Conservation (phyloP, 2,113 vertebrate genomes). For the Salvelinus fontinalis region DNA sequence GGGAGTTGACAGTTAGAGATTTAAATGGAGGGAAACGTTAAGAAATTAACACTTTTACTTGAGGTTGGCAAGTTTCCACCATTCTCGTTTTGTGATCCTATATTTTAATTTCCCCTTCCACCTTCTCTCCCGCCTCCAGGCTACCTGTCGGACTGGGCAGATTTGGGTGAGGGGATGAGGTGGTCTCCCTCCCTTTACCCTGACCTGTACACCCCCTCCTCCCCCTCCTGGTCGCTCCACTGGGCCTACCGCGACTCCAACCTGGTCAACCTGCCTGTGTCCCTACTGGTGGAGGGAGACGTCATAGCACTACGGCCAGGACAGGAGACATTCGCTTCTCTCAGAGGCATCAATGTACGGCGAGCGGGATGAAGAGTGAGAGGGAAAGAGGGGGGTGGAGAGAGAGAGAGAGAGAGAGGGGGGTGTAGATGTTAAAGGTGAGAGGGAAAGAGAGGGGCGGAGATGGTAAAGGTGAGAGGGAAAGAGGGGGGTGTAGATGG, state of each 20-base stretch:
- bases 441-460: neutral
- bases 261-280: constrained; percentile 91
- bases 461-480: too few species aligned
- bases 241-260: constrained; percentile 95
- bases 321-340: constrained; percentile 92
- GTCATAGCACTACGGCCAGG: constrained; percentile 93
- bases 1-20: too few species aligned
- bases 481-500: too few species aligned
- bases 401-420: too few species aligned
- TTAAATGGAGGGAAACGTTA: too few species aligned
- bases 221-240: constrained; percentile 93
- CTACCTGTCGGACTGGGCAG: constrained; percentile 66
- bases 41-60: too few species aligned
- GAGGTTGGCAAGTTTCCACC: neutral
- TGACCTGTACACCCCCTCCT: constrained; percentile 92
- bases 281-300: constrained; percentile 93
- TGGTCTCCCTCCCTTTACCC: constrained; percentile 89
- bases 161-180: constrained; percentile 70
- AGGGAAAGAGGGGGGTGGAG: too few species aligned
- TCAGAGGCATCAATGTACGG: constrained; percentile 93
- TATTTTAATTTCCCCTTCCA: neutral
- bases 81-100: neutral
- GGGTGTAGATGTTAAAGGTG: too few species aligned
- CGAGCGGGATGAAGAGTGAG: too few species aligned
- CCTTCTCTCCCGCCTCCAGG: constrained; percentile 66